A percentile compares a stretch with the other conserved stretches of the same genome.
These are phyloP conservation scores for Euplexia lucipara DNA, from an alignment of 2,888 invertebrate species.

Conservation along the genomic window DNA sequence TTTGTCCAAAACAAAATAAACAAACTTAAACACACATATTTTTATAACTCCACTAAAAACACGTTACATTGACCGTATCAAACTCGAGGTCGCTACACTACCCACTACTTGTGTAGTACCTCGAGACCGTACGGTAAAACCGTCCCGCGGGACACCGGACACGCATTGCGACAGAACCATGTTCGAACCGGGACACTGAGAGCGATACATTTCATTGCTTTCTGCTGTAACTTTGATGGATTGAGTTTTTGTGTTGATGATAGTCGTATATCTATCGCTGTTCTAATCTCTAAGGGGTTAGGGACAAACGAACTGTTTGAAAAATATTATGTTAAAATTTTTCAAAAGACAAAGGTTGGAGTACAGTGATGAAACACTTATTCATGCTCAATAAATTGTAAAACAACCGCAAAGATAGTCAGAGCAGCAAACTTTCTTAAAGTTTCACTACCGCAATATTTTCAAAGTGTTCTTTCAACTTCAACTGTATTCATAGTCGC, in stretches of 20 bases:
- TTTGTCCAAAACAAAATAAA: neutral
- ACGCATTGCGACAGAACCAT: slow-evolving; percentile 74
- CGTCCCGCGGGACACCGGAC: slow-evolving; percentile 68
- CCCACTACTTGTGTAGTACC: slow-evolving; percentile 36
- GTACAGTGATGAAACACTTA: slow-evolving; percentile 17
- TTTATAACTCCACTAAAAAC: slow-evolving; percentile 21
- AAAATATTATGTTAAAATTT: neutral
- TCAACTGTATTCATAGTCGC: slow-evolving; percentile 30
- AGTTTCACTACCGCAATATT: slow-evolving; percentile 45
- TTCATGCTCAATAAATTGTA: slow-evolving; percentile 45
- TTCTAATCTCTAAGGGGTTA: neutral
- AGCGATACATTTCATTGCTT: slow-evolving; percentile 39
- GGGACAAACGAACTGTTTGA: neutral
- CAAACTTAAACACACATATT: slow-evolving; percentile 8
- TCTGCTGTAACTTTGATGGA: slow-evolving; percentile 35
- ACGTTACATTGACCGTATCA: slow-evolving; percentile 40
- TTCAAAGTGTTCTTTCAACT: slow-evolving; percentile 43
- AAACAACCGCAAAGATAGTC: slow-evolving; percentile 30
- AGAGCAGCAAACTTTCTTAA: slow-evolving; percentile 25
- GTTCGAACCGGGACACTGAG: slow-evolving; percentile 52
- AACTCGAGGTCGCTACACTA: slow-evolving; percentile 37
- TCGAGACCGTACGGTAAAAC: slow-evolving; percentile 61
- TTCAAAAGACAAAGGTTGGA: neutral
- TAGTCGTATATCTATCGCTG: neutral
- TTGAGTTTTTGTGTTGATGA: slow-evolving; percentile 38